A percentile compares a stretch with the other conserved stretches of the same genome.
Evolutionary conservation across 2,113 vertebrate species (phyloP).

Genomic region (Cricetomys ansorgei): DNA sequence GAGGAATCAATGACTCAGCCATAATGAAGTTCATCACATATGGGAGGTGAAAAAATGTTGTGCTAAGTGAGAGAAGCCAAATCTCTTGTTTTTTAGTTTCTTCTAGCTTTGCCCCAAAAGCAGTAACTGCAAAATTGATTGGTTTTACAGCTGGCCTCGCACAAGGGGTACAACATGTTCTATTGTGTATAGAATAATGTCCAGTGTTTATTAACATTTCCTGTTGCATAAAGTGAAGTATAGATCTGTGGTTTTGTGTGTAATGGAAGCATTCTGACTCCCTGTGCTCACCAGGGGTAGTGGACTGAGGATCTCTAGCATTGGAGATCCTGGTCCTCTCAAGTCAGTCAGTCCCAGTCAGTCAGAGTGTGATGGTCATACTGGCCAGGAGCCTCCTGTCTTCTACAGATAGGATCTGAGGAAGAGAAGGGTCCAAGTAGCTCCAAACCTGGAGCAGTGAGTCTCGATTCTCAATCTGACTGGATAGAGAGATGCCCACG

Average conservation of each 20-base stretch:
- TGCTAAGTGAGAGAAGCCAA: neutral
- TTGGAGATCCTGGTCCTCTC: neutral
- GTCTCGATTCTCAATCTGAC: neutral
- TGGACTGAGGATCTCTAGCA: neutral
- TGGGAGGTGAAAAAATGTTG: neutral
- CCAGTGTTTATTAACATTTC: neutral
- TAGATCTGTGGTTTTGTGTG: neutral
- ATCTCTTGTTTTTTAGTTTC: neutral
- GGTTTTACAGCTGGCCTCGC: neutral
- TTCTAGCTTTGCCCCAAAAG: neutral
- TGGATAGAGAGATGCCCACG: neutral
- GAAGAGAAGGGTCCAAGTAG: neutral
- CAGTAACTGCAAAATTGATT: neutral
- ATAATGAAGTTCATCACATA: accelerated
- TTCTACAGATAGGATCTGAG: too few species aligned
- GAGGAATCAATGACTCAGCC: neutral
- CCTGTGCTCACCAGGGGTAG: accelerated
- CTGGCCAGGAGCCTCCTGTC: neutral
- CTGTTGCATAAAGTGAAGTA: neutral
- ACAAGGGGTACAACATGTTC: neutral
- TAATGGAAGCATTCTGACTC: neutral
- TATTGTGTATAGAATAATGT: neutral
- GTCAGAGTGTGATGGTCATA: neutral
- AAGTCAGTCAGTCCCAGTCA: neutral
- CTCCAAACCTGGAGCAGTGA: neutral